phyloP scores from a whole-genome alignment of 2,797 vertebrate species.

The Tenualosa thibaudeaui region DNA sequence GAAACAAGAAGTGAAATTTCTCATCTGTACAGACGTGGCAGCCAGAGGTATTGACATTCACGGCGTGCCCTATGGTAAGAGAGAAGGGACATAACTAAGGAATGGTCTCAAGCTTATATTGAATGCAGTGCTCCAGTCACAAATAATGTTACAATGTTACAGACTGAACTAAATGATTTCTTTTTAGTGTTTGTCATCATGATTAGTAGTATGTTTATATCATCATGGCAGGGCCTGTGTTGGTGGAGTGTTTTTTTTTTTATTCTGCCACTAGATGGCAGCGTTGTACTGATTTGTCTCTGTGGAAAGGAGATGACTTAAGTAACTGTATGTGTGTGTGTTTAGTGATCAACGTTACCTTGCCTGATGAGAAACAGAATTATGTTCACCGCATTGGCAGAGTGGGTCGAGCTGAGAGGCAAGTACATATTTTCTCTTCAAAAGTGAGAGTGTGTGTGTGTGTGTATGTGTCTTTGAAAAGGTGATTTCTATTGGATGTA shows the following conservation, averaged over 20 bases:
- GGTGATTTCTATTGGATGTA: no score
- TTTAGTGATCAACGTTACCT: constrained; percentile 93
- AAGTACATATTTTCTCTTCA: accelerated
- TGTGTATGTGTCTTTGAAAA: not conserved
- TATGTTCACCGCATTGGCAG: constrained; percentile 97
- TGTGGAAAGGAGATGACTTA: not conserved
- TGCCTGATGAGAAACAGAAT: constrained; percentile 98
- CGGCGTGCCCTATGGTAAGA: constrained; percentile 92
- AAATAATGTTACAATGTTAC: not conserved
- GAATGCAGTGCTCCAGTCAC: not conserved
- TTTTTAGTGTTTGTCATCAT: not conserved
- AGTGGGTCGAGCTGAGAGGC: constrained; percentile 97
- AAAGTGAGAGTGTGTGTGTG: not conserved
- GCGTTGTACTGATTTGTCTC: not conserved
- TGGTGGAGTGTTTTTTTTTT: not conserved
- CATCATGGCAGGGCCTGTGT: no score
- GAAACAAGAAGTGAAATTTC: constrained; percentile 89
- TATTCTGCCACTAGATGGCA: constrained; percentile 7
- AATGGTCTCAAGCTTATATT: not conserved
- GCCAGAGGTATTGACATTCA: constrained; percentile 96
- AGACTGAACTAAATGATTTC: not conserved
- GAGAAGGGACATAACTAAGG: not conserved
- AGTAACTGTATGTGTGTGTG: not conserved
- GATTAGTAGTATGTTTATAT: no score
- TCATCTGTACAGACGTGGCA: constrained; percentile 97